A percentile compares a stretch with the other conserved stretches of the same genome.
These are phyloP conservation scores for Salvelinus fontinalis DNA, from an alignment of 2,113 vertebrate genomes.

Conservation along the genomic window DNA sequence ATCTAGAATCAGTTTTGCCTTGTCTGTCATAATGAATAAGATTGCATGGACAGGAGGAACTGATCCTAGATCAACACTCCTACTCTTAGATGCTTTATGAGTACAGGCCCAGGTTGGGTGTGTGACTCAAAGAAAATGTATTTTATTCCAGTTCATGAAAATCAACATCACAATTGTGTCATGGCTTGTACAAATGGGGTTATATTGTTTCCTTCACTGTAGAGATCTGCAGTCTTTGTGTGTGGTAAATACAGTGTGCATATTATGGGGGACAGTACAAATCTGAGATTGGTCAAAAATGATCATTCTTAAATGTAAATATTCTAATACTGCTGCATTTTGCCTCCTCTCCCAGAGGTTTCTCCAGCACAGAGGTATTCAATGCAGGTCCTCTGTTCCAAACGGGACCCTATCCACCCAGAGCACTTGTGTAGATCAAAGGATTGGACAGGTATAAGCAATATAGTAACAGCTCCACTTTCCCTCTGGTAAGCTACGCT, in stretches of 20 bases:
- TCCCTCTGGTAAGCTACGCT: too few relatives aligned
- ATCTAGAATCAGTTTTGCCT: too few relatives aligned
- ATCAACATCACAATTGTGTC: not conserved
- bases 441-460: too few relatives aligned
- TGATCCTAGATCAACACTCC: not conserved
- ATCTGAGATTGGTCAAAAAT: conserved; percentile 2
- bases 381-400: not conserved
- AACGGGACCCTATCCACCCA: not conserved
- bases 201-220: not conserved
- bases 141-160: not conserved
- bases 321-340: conserved; percentile 18
- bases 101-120: not conserved
- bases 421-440: not conserved
- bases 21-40: too few relatives aligned
- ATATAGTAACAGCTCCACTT: too few relatives aligned
- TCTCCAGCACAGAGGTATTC: conserved; percentile 1
- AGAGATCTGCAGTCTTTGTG: not conserved
- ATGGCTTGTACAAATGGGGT: not conserved
- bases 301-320: conserved; percentile 6
- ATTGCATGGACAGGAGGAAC: too few relatives aligned
- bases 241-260: not conserved
- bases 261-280: not conserved
- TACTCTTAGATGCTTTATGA: too few relatives aligned
- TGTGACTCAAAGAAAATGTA: not conserved
- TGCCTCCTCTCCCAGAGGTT: not conserved